phyloP scores from a whole-genome alignment of 1,140 invertebrate species.

The Nebria ingens region DNA sequence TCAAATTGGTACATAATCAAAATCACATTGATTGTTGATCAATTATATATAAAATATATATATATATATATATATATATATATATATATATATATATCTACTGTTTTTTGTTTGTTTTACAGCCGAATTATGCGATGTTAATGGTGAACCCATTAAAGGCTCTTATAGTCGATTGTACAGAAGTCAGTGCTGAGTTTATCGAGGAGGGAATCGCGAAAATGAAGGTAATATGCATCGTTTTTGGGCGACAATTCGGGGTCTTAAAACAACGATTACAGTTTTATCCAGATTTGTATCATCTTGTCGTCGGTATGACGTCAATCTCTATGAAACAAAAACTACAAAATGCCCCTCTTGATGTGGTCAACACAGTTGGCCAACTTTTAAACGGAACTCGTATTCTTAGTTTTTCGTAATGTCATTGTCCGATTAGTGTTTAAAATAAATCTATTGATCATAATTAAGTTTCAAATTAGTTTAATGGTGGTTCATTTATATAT shows the following conservation, averaged over 20 bases:
- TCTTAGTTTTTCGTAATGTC: slow-evolving; percentile 28
- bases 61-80: slow-evolving; percentile 6
- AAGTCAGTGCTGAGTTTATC: slow-evolving; percentile 55
- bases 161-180: slow-evolving; percentile 53
- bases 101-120: no score
- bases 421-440: no score
- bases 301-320: slow-evolving; percentile 33
- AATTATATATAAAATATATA: slow-evolving; percentile 12
- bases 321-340: slow-evolving; percentile 16
- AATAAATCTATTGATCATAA: no score
- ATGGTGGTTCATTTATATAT: no score
- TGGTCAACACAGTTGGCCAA: slow-evolving; percentile 21
- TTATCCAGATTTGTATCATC: slow-evolving; percentile 55
- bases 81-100: neutral
- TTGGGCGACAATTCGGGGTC: neutral
- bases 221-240: slow-evolving; percentile 28
- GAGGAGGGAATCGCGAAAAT: slow-evolving; percentile 43
- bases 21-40: neutral
- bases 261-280: slow-evolving; percentile 40
- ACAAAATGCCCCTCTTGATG: slow-evolving; percentile 16
- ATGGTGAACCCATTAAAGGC: slow-evolving; percentile 52
- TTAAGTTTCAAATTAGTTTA: no score
- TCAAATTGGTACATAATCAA: neutral
- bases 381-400: slow-evolving; percentile 23
- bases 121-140: slow-evolving; percentile 45